These are phyloP conservation scores for Corythucha ciliata DNA, from an alignment of 2,888 invertebrate species.

Conservation along the genomic window DNA sequence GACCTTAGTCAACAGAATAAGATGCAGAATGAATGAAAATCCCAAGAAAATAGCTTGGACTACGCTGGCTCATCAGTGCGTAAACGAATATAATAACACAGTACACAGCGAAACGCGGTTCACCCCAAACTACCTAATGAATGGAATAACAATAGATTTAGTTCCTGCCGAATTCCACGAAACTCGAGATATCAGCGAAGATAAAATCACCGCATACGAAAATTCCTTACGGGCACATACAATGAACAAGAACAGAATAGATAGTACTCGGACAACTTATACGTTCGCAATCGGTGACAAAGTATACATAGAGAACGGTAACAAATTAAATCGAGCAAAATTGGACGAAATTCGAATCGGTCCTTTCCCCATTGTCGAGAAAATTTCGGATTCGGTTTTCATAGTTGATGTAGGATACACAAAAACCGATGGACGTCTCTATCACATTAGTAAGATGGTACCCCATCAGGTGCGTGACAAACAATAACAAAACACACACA, in stretches of 20 bases:
- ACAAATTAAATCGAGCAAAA: neutral
- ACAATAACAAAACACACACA: too few species aligned
- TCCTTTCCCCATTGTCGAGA: neutral
- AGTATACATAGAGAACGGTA: conserved; percentile 13
- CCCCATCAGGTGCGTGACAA: neutral
- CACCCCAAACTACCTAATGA: conserved; percentile 7
- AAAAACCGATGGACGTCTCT: neutral
- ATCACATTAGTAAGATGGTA: neutral
- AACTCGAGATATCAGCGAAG: neutral
- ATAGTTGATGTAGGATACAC: neutral
- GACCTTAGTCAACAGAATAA: conserved; percentile 8
- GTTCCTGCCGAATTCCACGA: neutral
- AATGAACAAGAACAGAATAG: conserved; percentile 3
- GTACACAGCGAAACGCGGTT: neutral
- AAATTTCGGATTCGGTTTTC: neutral
- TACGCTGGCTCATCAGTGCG: conserved; percentile 30
- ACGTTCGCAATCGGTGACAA: conserved; percentile 9
- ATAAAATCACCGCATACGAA: neutral
- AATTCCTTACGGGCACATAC: neutral
- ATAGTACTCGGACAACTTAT: neutral
- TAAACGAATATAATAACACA: conserved; percentile 16
- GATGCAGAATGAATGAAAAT: conserved; percentile 4
- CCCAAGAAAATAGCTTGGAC: conserved; percentile 29
- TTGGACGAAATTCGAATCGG: conserved; percentile 1
- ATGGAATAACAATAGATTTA: neutral